A percentile compares a stretch with the other conserved stretches of the same genome.
Evolutionary conservation across 2,797 vertebrate species (phyloP).

Genomic region (Cyclopterus lumpus): DNA sequence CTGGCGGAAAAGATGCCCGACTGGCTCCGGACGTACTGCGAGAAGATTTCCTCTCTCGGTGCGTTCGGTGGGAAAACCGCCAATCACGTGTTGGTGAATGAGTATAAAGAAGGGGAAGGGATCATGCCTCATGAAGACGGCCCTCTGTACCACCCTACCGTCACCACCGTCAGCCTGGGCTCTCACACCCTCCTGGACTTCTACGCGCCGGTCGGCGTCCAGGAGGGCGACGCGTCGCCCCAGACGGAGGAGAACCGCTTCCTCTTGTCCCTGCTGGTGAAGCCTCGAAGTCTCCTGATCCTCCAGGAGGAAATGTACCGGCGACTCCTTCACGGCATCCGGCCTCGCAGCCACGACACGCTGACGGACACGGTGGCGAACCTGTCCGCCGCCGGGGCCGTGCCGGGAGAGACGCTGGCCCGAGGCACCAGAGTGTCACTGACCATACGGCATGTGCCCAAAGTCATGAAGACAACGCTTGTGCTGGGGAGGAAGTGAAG

Average conservation of each 20-base stretch:
- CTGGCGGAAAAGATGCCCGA: slow-evolving; percentile 87
- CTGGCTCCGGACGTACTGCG: slow-evolving; percentile 87
- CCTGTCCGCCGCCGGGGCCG: slow-evolving; percentile 54
- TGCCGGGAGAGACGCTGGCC: slow-evolving; percentile 72
- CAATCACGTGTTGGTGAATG: slow-evolving; percentile 94
- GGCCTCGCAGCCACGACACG: slow-evolving; percentile 63
- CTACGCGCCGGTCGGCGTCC: slow-evolving; percentile 81
- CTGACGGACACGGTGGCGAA: slow-evolving; percentile 84
- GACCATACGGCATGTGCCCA: slow-evolving; percentile 91
- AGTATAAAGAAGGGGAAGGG: slow-evolving; percentile 90
- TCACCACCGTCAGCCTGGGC: slow-evolving; percentile 91
- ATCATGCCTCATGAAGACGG: slow-evolving; percentile 95
- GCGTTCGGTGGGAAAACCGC: slow-evolving; percentile 87
- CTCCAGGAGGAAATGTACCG: slow-evolving; percentile 87
- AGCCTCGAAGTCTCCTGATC: slow-evolving; percentile 87
- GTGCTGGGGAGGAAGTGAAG: slow-evolving; percentile 82
- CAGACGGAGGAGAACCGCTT: slow-evolving; percentile 80
- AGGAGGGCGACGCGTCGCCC: slow-evolving; percentile 30
- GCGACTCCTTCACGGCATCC: slow-evolving; percentile 87
- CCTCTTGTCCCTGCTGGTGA: slow-evolving; percentile 85
- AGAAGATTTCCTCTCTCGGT: slow-evolving; percentile 87
- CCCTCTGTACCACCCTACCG: slow-evolving; percentile 91
- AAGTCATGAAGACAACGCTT: slow-evolving; percentile 84
- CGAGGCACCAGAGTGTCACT: slow-evolving; percentile 88
- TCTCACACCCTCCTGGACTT: slow-evolving; percentile 91